phyloP scores from a whole-genome alignment of 2,888 invertebrate species.

The Digitonthophagus gazella region DNA sequence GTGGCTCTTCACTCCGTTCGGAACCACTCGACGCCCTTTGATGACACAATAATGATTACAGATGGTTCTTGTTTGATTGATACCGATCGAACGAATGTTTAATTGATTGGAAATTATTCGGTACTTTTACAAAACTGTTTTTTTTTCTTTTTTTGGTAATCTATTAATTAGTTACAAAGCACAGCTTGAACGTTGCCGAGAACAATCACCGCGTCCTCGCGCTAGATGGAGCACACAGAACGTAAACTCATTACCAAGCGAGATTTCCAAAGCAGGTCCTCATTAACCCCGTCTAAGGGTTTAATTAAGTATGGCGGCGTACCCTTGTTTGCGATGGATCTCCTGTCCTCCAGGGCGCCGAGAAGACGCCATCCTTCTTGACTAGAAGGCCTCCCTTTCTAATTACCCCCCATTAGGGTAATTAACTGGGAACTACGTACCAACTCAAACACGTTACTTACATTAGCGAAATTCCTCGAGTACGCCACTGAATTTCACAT shows the following conservation, averaged over 20 bases:
- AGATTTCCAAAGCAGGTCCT: constrained; percentile 31
- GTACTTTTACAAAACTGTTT: not conserved
- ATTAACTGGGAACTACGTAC: constrained; percentile 43
- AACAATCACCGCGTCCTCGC: not conserved
- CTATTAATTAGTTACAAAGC: not conserved
- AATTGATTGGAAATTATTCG: not conserved
- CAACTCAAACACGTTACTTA: constrained; percentile 33
- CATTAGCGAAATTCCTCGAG: constrained; percentile 24
- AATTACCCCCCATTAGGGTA: constrained; percentile 47
- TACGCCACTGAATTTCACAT: constrained; percentile 21
- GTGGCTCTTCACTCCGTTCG: constrained; percentile 3
- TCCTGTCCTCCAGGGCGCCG: not conserved
- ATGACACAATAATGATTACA: constrained; percentile 40
- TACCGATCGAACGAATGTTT: constrained; percentile 22
- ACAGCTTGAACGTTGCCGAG: not conserved
- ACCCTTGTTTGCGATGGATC: constrained; percentile 24
- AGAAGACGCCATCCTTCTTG: constrained; percentile 1
- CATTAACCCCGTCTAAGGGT: constrained; percentile 37
- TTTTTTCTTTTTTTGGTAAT: constrained; percentile 4
- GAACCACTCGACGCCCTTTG: constrained; percentile 21
- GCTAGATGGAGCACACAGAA: not conserved
- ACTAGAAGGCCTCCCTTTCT: constrained; percentile 36
- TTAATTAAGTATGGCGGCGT: constrained; percentile 41
- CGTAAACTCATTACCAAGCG: constrained; percentile 31
- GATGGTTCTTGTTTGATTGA: constrained; percentile 35